phyloP scores from a whole-genome alignment of 2,888 invertebrate species.

The Nycteola revayana region DNA sequence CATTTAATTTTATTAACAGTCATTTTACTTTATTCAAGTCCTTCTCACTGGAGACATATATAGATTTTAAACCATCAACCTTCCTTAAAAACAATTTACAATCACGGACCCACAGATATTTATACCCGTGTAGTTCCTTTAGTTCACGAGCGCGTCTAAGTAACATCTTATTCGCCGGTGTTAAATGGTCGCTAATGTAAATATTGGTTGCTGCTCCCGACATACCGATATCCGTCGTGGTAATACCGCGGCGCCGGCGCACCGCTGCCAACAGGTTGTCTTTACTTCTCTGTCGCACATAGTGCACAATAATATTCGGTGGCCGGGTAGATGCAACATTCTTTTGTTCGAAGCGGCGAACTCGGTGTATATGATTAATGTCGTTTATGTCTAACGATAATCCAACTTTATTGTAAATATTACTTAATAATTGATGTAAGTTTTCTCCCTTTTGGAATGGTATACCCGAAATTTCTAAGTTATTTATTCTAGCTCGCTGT shows the following conservation, averaged over 20 bases:
- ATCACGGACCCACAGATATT: slow-evolving; percentile 11
- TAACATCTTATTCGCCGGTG: slow-evolving; percentile 15
- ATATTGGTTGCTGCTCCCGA: slow-evolving; percentile 10
- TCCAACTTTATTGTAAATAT: not conserved
- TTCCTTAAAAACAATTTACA: slow-evolving; percentile 16
- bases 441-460: not conserved
- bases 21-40: slow-evolving; percentile 1
- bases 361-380: not conserved
- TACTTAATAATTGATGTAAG: not conserved
- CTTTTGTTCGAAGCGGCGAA: not conserved
- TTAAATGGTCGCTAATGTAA: slow-evolving; percentile 19
- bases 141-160: slow-evolving; percentile 1
- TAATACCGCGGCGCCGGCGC: slow-evolving; percentile 16
- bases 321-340: not conserved
- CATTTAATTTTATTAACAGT: not conserved
- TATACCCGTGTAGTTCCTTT: slow-evolving; percentile 5
- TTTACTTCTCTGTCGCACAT: slow-evolving; percentile 5
- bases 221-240: slow-evolving; percentile 13
- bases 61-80: slow-evolving; percentile 5
- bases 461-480: not conserved
- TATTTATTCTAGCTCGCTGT: not conserved
- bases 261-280: slow-evolving; percentile 13
- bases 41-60: not conserved
- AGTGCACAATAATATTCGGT: slow-evolving; percentile 2
- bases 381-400: not conserved